These are phyloP conservation scores for Torymus aiolomorphi DNA, from an alignment of 2,888 invertebrate species.

Conservation along the genomic window DNA sequence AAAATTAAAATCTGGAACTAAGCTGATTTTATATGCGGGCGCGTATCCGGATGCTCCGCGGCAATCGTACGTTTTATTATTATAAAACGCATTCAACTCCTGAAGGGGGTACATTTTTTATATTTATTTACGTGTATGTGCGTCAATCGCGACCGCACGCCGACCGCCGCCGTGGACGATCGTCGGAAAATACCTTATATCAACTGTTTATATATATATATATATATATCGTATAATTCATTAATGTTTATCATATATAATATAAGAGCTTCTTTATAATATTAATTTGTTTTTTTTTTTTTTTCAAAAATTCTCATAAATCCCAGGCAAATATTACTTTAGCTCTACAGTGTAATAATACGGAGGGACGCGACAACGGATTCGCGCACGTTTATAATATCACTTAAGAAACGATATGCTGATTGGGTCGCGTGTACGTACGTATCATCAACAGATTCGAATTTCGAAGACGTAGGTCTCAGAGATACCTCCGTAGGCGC, in stretches of 20 bases:
- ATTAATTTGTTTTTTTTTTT: not conserved
- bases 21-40: too few species aligned
- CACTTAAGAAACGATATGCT: not conserved
- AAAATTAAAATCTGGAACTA: too few species aligned
- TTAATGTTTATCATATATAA: slow-evolving; percentile 20
- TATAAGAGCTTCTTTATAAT: not conserved
- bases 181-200: slow-evolving; percentile 42
- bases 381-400: not conserved
- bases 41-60: too few species aligned
- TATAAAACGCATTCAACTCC: too few species aligned
- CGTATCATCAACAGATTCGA: too few species aligned
- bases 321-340: slow-evolving; percentile 19
- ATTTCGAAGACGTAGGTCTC: too few species aligned
- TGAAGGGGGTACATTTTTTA: too few species aligned
- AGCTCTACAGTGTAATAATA: not conserved
- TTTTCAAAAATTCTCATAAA: slow-evolving; percentile 14
- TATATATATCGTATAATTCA: slow-evolving; percentile 5
- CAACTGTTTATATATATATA: slow-evolving; percentile 13
- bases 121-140: slow-evolving; percentile 25
- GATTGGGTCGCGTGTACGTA: too few species aligned
- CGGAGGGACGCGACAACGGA: slow-evolving; percentile 6
- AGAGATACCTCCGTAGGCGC: not conserved
- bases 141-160: slow-evolving; percentile 46
- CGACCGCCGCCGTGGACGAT: slow-evolving; percentile 33
- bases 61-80: too few species aligned